A percentile compares a stretch with the other conserved stretches of the same genome.
Conservation (phyloP, 2,888 invertebrate species). For the Drosophila demipolita region DNA sequence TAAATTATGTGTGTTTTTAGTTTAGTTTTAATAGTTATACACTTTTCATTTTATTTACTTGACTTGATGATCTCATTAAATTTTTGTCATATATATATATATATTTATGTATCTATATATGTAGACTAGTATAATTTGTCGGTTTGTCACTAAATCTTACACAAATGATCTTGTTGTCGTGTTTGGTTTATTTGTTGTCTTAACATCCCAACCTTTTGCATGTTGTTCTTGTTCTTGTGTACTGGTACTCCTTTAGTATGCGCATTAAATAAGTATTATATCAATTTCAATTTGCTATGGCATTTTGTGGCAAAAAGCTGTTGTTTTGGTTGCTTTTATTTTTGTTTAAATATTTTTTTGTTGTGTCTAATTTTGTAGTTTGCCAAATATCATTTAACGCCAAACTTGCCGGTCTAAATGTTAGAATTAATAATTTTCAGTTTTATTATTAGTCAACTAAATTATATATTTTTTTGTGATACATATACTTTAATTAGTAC, state of each 20-base stretch:
- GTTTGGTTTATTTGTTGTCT: slow-evolving; percentile 26
- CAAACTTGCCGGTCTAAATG: slow-evolving; percentile 34
- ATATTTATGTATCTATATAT: slow-evolving; percentile 57
- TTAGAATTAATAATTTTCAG: slow-evolving; percentile 43
- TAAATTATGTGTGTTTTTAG: slow-evolving; percentile 16
- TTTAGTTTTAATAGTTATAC: slow-evolving; percentile 82
- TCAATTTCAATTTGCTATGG: slow-evolving; percentile 36
- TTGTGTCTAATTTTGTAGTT: slow-evolving; percentile 2
- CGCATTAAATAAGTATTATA: slow-evolving; percentile 32
- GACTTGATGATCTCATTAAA: slow-evolving; percentile 78
- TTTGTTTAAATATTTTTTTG: neutral
- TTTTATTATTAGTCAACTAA: slow-evolving; percentile 74
- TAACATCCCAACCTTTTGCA: slow-evolving; percentile 32
- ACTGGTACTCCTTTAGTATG: slow-evolving; percentile 42
- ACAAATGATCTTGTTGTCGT: slow-evolving; percentile 52
- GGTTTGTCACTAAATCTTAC: slow-evolving; percentile 62
- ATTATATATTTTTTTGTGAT: slow-evolving; percentile 66
- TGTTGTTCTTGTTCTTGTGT: slow-evolving; percentile 10
- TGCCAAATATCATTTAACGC: slow-evolving; percentile 20
- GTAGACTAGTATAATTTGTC: slow-evolving; percentile 60
- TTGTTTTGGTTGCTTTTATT: slow-evolving; percentile 1
- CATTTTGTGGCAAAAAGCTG: slow-evolving; percentile 12
- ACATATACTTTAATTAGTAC: slow-evolving; percentile 70
- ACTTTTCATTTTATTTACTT: slow-evolving; percentile 77
- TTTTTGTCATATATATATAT: slow-evolving; percentile 66